These are phyloP conservation scores for Petromus typicus DNA, from an alignment of 2,113 vertebrate species.

Conservation along the genomic window DNA sequence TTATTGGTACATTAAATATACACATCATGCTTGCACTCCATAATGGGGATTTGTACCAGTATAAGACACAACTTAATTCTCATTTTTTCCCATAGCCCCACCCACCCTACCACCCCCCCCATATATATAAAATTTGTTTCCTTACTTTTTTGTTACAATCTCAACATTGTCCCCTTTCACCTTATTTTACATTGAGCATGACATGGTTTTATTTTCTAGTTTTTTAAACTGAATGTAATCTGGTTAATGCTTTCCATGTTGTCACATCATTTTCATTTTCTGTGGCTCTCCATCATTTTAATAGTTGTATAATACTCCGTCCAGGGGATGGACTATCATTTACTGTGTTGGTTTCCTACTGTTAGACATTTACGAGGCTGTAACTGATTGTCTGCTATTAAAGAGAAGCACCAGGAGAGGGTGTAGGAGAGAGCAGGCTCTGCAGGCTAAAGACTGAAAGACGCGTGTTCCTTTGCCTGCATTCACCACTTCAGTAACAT, in stretches of 20 bases:
- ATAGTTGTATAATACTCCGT: slow-evolving; percentile 78
- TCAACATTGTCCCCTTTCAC: no score
- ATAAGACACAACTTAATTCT: no score
- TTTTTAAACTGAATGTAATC: slow-evolving; percentile 68
- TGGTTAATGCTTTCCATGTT: slow-evolving; percentile 53
- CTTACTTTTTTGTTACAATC: no score
- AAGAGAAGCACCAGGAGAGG: neutral
- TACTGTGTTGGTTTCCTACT: neutral
- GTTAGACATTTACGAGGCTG: slow-evolving; percentile 68
- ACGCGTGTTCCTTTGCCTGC: neutral
- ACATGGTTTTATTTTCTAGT: slow-evolving; percentile 56
- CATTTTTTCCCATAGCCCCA: no score
- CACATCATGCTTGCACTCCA: no score
- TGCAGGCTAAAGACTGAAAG: neutral
- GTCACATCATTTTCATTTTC: slow-evolving; percentile 68
- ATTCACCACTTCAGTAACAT: neutral
- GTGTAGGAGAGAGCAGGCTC: neutral
- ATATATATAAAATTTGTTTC: no score
- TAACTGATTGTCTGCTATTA: slow-evolving; percentile 46
- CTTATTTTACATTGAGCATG: no score
- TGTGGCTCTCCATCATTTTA: slow-evolving; percentile 74
- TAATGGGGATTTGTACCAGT: no score
- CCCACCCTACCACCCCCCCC: no score
- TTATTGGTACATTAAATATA: no score
- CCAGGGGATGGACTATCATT: slow-evolving; percentile 51